Percentiles rank a stretch among this genome's conserved stretches.
Evolutionary conservation across 2,113 vertebrate species (phyloP).

Genomic region (Sitta europaea): DNA sequence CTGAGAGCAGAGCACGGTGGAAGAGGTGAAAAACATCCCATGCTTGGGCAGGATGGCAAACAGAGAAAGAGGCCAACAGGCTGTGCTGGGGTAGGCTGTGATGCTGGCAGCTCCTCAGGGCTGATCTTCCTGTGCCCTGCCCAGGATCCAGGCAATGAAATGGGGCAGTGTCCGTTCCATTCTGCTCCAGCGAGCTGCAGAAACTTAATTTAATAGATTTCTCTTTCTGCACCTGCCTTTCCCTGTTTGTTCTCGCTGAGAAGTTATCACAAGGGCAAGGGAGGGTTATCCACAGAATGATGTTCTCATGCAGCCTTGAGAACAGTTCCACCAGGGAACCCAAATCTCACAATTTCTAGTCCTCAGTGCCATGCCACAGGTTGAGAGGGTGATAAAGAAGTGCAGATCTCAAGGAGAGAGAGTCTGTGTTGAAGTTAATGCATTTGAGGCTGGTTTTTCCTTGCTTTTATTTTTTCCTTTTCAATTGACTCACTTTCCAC

Average conservation of each 20-base stretch:
- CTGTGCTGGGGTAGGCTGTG: neutral
- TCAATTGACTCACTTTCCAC: neutral
- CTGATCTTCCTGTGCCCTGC: neutral
- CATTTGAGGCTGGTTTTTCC: neutral
- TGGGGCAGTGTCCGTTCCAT: rapidly evolving
- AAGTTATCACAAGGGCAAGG: neutral
- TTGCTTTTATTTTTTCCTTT: neutral
- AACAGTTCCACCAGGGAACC: neutral
- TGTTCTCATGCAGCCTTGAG: neutral
- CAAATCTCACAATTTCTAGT: neutral
- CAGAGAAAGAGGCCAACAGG: neutral
- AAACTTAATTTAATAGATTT: neutral
- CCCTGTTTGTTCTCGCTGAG: neutral
- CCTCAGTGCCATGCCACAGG: neutral
- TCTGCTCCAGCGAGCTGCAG: neutral
- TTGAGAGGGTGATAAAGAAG: neutral
- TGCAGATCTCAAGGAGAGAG: neutral
- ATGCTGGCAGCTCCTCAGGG: neutral
- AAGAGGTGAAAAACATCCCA: neutral
- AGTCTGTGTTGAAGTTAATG: neutral
- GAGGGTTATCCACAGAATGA: neutral
- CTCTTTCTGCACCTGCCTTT: neutral
- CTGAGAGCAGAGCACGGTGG: neutral
- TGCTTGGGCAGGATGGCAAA: neutral
- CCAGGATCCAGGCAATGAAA: neutral